phyloP scores from a whole-genome alignment of 2,797 vertebrate genomes.

The Lepidocolaptes lacrymiger region DNA sequence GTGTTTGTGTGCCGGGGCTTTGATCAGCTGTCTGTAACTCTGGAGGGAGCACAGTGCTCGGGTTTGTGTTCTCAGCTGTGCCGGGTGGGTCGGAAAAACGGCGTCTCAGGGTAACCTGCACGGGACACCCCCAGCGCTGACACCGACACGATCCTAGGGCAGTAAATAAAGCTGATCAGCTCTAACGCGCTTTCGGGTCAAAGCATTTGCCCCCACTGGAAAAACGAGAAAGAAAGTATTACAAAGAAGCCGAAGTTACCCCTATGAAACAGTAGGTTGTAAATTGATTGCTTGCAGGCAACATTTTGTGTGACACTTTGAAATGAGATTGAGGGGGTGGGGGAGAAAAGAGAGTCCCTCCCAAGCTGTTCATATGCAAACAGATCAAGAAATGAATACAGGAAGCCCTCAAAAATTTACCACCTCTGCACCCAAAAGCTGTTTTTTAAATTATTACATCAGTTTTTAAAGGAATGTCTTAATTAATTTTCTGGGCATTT shows the following conservation, averaged over 20 bases:
- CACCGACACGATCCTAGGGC: not conserved
- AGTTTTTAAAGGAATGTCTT: not conserved
- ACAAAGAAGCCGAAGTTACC: not conserved
- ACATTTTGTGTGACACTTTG: not conserved
- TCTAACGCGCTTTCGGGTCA: not conserved
- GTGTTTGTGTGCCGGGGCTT: constrained; percentile 2
- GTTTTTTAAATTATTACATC: not conserved
- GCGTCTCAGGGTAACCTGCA: not conserved
- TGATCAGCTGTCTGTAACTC: not conserved
- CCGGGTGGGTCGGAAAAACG: not conserved
- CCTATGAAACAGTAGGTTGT: not conserved
- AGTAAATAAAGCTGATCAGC: not conserved
- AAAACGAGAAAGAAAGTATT: not conserved
- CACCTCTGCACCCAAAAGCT: not conserved
- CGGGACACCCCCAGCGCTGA: not conserved
- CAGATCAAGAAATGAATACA: not conserved
- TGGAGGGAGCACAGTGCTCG: not conserved
- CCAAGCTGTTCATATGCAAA: not conserved
- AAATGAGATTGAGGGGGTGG: not conserved
- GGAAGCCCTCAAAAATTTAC: not conserved
- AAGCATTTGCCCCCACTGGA: not conserved
- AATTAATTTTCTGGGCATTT: not conserved
- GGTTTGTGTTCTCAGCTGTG: constrained; percentile 27
- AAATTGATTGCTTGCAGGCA: not conserved
- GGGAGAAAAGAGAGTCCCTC: not conserved